phyloP scores from a whole-genome alignment of 2,113 vertebrate species.

The Corynorhinus townsendii region DNA sequence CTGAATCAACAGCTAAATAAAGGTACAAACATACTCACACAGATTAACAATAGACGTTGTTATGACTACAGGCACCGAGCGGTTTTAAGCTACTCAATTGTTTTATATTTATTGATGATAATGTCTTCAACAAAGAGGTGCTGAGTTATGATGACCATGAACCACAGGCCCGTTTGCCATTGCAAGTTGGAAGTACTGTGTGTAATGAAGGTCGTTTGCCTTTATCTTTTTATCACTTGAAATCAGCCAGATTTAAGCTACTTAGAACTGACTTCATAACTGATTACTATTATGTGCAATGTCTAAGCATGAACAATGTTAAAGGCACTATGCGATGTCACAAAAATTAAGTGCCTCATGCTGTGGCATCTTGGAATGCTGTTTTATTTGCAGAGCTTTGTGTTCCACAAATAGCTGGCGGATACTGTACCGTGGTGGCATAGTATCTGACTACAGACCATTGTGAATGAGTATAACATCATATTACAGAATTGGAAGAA shows the following conservation, averaged over 20 bases:
- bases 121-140: slow-evolving; percentile 41
- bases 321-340: slow-evolving; percentile 44
- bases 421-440: not conserved
- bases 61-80: not conserved
- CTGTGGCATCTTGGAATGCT: not conserved
- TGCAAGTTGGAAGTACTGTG: slow-evolving; percentile 14
- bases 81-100: not conserved
- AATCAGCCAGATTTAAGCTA: slow-evolving; percentile 42
- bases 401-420: not conserved
- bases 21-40: not conserved
- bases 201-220: slow-evolving; percentile 30
- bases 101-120: slow-evolving; percentile 26
- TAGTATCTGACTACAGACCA: not conserved
- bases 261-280: slow-evolving; percentile 47
- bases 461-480: not conserved
- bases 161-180: not conserved
- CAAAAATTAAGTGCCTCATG: slow-evolving; percentile 49
- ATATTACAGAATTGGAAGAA: slow-evolving; percentile 7
- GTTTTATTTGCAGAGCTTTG: slow-evolving; percentile 54
- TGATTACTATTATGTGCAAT: slow-evolving; percentile 2
- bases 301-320: slow-evolving; percentile 31
- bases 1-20: slow-evolving; percentile 54
- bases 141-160: slow-evolving; percentile 24
- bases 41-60: not conserved
- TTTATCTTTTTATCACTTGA: slow-evolving; percentile 58